These are phyloP conservation scores for Percopsis transmontana DNA, from an alignment of 2,113 vertebrate genomes.

Conservation along the genomic window DNA sequence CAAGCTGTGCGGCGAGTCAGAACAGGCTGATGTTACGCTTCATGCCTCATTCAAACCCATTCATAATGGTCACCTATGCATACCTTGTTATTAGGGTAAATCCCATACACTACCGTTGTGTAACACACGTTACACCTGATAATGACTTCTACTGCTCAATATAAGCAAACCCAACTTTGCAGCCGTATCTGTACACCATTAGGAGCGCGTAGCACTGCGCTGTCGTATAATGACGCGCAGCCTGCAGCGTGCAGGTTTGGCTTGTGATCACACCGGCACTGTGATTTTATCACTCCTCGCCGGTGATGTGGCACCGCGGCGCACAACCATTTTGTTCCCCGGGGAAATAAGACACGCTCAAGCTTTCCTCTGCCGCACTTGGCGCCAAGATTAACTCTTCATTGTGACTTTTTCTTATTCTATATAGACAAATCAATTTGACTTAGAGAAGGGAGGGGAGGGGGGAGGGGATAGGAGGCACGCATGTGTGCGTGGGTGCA, in stretches of 20 bases:
- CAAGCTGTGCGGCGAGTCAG: slow-evolving; percentile 24
- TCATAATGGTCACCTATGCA: neutral
- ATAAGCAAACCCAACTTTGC: neutral
- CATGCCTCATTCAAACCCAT: neutral
- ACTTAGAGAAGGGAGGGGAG: slow-evolving; percentile 40
- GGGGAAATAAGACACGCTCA: slow-evolving; percentile 75
- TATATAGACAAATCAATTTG: slow-evolving; percentile 68
- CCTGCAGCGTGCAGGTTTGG: slow-evolving; percentile 50
- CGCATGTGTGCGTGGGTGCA: too few species aligned
- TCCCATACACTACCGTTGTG: neutral
- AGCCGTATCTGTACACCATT: neutral
- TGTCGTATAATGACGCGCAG: slow-evolving; percentile 57
- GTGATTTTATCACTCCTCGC: slow-evolving; percentile 48
- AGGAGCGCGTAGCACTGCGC: slow-evolving; percentile 22
- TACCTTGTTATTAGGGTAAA: neutral
- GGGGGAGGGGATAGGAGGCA: too few species aligned
- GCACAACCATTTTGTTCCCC: slow-evolving; percentile 54
- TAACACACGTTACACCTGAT: neutral
- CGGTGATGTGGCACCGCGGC: slow-evolving; percentile 52
- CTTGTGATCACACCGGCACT: slow-evolving; percentile 50
- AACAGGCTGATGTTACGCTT: neutral
- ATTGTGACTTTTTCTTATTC: slow-evolving; percentile 66
- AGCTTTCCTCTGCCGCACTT: slow-evolving; percentile 53
- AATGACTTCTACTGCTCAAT: neutral
- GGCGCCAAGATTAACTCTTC: slow-evolving; percentile 42